Evolutionary conservation across 1,140 invertebrate genomes (phyloP), one percentile per base, ranked within the genome.

Genomic region (Colletes latitarsis): DNA sequence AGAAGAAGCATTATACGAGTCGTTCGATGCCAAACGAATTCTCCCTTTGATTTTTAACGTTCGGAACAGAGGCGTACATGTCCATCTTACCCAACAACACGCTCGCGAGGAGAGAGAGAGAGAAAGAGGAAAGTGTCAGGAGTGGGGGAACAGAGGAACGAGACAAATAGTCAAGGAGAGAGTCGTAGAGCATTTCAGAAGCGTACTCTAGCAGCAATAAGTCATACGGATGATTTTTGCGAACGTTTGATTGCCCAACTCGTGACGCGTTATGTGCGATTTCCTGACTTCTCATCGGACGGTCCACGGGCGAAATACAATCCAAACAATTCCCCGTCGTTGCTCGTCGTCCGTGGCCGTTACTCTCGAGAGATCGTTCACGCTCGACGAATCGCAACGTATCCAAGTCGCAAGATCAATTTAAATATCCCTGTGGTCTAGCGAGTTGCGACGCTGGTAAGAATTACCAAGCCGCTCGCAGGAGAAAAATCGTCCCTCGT

Each of bases 401-500:
- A 85, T 85, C 83, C 79, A 77, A 66, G 64, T 71, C 66, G 83
- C 72, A 43, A 66, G 84, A 86, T 85, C 84, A 76, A 86, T 86
- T 82, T 79, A 82, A 86, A 86, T 82, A 73, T 82, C 78, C 71
- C 82, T 46, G 76, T 73, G 71, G 67, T 69, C 62, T 77, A 41
- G 82, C 83, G 72, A 63, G 68, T 39, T 21, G 19, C 17, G 69
- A 53, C 43, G 57, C 69, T 62, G 55, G 58, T 52, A 64, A 72
- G 63, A 66, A 80, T 80, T 67, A 72, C 69, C 69, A 21, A 41
- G 81, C 75, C 10, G 63, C 68, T 74, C n/a, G 17, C 62, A 58
- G 43, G 80, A 83, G 72, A 81, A 63, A 82, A 82, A 86, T 86
- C 75, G 80, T 75, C 84, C 83, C 84, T 86, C 74, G 83, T 72